Base-by-base conservation (phyloP, 92 coral and sea anemone species). In the Phymanthus crucifer region DNA sequence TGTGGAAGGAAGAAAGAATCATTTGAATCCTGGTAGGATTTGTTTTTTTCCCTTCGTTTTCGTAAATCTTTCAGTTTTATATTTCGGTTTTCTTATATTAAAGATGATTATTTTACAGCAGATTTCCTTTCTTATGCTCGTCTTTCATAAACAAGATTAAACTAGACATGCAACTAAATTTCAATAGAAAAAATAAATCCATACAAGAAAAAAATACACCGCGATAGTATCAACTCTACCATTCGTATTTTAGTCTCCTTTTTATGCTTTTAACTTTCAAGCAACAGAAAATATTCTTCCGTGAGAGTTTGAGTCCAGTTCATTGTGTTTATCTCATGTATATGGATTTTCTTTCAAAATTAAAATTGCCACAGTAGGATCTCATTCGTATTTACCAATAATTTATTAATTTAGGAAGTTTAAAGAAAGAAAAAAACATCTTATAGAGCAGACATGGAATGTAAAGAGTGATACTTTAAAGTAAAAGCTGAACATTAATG, bases 381-480 rank as follows among this genome's bases (percentile, higher is more conserved):
- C 36, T 45, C 56, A 71, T 71, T 36, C 32, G n/a, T 71, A 71
- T 71, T 71, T 36, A 71, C 48, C 18, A 35, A 26, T 71, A n/a
- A 33, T 23, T 40, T 71, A 71, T 40, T 71, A 36, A 71, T 35
- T 23, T 38, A 71, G 75, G 57, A 71, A 71, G 75, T 40, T 1
- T 19, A 33, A 71, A 45, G 24, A 33, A 71, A 40, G 14, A 24
- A 33, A 69, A 33, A 17, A 32, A 34, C 21, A 38, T 13, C 1
- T 38, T 38, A 9, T 14, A 38, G 9, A 11, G 52, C 64, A n/a
- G n/a, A n/a, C n/a, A 54, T 36, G 29, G 56, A 71, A 71, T 13
- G 57, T 34, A 61, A 61, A 6, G 29, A 29, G 10, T 5, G 68
- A 61, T 24, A 61, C 68, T 27, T 61, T 11, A 29, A 61, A n/a